These are phyloP conservation scores for Turritopsis dohrnii DNA, from an alignment of 30 jellyfish, hydroid and myxozoan genomes.

Conservation along the genomic window DNA sequence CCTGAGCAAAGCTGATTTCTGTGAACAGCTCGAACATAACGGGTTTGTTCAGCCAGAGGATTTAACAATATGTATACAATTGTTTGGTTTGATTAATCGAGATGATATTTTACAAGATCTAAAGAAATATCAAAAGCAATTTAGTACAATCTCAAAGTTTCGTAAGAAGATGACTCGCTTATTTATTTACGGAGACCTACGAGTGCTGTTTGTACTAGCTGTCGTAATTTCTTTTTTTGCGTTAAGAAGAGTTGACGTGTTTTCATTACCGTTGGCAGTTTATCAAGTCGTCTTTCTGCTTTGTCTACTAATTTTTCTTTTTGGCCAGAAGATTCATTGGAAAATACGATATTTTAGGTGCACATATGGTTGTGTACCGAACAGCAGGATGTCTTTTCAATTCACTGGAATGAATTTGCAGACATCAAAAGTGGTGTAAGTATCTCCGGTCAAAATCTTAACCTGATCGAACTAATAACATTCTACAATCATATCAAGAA, in stretches of 20 bases:
- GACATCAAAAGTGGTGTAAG: slow-evolving; percentile 8
- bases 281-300: not conserved
- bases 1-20: not conserved
- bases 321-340: not conserved
- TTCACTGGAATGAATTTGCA: slow-evolving; percentile 4
- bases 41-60: not conserved
- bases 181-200: not conserved
- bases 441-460: not conserved
- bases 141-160: not conserved
- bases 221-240: not conserved
- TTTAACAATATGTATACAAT: not conserved
- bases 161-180: not conserved
- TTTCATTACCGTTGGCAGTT: not conserved
- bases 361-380: slow-evolving; percentile 5
- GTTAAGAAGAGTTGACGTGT: not conserved
- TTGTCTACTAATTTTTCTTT: not conserved
- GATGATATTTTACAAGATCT: not conserved
- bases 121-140: not conserved
- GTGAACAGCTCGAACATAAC: not conserved
- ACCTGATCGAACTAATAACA: not conserved
- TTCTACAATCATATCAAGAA: not conserved
- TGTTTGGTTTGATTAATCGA: slow-evolving; percentile 8
- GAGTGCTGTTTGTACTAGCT: not conserved
- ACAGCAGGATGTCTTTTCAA: slow-evolving; percentile 7
- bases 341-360: not conserved